Conservation (phyloP, 2,797 vertebrate genomes). For the Percopsis omiscomaycus region DNA sequence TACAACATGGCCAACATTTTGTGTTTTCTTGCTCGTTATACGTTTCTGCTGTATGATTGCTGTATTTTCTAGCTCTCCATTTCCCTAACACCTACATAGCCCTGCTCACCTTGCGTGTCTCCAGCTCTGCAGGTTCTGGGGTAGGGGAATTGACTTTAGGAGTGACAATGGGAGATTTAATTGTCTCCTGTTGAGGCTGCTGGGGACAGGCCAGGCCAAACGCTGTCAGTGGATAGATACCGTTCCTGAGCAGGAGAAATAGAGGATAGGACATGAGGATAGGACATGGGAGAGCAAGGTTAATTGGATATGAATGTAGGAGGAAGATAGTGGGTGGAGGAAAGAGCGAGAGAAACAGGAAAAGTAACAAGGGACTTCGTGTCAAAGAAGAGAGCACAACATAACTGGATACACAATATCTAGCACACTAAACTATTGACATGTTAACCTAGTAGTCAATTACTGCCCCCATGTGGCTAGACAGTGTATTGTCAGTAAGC, state of each 20-base stretch:
- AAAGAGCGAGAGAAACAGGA: background rate
- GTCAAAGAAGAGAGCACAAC: background rate
- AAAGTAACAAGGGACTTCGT: too few species aligned
- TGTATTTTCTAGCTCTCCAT: background rate
- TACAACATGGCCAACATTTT: too few species aligned
- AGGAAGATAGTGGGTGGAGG: background rate
- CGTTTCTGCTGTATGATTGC: too few species aligned
- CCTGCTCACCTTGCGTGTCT: constrained; percentile 86
- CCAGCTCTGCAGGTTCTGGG: constrained; percentile 92
- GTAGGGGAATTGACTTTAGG: constrained; percentile 94
- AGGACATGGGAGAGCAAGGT: background rate
- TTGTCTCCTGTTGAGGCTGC: constrained; percentile 86
- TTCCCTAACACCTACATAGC: background rate
- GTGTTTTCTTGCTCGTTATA: too few species aligned
- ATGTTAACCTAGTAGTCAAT: background rate
- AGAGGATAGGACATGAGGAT: background rate
- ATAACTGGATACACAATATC: too few species aligned
- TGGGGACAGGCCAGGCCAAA: constrained; percentile 90
- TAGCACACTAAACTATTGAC: too few species aligned
- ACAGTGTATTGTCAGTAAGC: background rate
- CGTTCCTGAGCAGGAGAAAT: constrained; percentile 67
- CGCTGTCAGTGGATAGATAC: constrained; percentile 94
- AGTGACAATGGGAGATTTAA: constrained; percentile 87
- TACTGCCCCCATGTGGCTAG: constrained; percentile 55
- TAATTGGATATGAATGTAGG: background rate